Conservation (phyloP, 2,113 vertebrate species). For the Notiomystis cincta region DNA sequence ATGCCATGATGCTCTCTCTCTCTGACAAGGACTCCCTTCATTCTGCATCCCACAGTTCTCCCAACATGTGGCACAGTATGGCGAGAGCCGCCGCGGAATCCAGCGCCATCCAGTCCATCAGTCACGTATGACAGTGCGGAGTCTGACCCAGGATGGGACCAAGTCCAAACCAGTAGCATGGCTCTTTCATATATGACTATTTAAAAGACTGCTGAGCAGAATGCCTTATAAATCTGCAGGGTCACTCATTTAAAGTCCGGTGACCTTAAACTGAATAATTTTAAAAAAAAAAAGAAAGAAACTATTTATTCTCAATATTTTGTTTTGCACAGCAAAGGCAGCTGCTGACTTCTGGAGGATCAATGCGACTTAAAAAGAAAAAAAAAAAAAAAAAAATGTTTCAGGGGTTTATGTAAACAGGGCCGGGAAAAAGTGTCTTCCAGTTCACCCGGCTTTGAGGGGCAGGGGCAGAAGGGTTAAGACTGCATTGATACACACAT, state of each 20-base stretch:
- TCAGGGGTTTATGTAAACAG: constrained; percentile 71
- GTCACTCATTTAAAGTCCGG: constrained; percentile 80
- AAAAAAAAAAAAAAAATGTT: constrained; percentile 17
- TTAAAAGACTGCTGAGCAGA: constrained; percentile 87
- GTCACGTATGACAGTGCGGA: constrained; percentile 90
- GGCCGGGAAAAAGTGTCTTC: constrained; percentile 74
- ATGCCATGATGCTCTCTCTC: constrained; percentile 97
- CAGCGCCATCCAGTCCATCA: constrained; percentile 92
- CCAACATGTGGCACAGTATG: constrained; percentile 95
- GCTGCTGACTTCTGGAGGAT: constrained; percentile 88
- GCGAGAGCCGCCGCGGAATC: constrained; percentile 90
- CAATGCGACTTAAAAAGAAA: constrained; percentile 69
- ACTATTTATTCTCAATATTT: constrained; percentile 98
- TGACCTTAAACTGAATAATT: constrained; percentile 86
- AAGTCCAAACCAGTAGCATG: constrained; percentile 77
- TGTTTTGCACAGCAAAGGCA: constrained; percentile 99
- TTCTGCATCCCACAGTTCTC: constrained; percentile 80
- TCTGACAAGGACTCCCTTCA: constrained; percentile 95
- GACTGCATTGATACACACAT: constrained; percentile 63
- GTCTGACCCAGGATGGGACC: constrained; percentile 72
- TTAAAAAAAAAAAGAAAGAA: constrained; percentile 76
- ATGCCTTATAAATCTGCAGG: constrained; percentile 87
- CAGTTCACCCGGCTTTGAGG: constrained; percentile 58
- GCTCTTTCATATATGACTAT: constrained; percentile 78
- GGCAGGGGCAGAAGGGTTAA: constrained; percentile 66